These are phyloP conservation scores for Poecilobothrus nobilitatus DNA, from an alignment of 2,888 invertebrate species.

Conservation along the genomic window DNA sequence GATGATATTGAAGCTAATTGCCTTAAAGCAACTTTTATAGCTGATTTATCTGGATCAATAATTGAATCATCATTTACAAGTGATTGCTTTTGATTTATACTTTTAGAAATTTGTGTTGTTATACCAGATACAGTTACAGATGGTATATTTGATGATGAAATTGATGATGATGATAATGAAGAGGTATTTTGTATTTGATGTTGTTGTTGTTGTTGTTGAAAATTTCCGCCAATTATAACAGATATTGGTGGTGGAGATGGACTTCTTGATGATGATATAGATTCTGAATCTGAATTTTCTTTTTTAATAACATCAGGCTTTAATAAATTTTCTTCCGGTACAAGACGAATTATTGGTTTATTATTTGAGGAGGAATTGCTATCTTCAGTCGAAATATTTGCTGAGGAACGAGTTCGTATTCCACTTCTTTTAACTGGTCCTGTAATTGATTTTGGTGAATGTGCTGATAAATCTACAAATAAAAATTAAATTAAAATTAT, in stretches of 20 bases:
- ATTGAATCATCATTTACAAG: slow-evolving; percentile 10
- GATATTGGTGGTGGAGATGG: not conserved
- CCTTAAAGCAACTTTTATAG: slow-evolving; percentile 35
- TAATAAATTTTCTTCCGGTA: not conserved
- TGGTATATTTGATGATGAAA: not conserved
- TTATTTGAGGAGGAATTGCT: not conserved
- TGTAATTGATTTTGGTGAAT: not conserved
- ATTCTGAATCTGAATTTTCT: not conserved
- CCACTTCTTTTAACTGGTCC: not conserved
- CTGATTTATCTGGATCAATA: slow-evolving; percentile 17
- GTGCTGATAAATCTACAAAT: not conserved
- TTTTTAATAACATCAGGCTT: not conserved
- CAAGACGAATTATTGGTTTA: not conserved
- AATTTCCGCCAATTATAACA: not conserved
- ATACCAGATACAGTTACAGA: not conserved
- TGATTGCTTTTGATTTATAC: slow-evolving; percentile 23
- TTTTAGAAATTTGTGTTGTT: slow-evolving; percentile 5
- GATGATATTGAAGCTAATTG: slow-evolving; percentile 40
- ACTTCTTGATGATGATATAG: not conserved
- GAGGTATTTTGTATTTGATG: not conserved
- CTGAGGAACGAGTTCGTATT: not conserved
- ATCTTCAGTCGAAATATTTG: slow-evolving; percentile 1
- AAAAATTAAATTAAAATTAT: not conserved
- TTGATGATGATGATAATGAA: slow-evolving; percentile 11
- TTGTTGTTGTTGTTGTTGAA: not conserved